phyloP scores from a whole-genome alignment of 2,888 invertebrate species.

The Carpatolechia fugitivella region DNA sequence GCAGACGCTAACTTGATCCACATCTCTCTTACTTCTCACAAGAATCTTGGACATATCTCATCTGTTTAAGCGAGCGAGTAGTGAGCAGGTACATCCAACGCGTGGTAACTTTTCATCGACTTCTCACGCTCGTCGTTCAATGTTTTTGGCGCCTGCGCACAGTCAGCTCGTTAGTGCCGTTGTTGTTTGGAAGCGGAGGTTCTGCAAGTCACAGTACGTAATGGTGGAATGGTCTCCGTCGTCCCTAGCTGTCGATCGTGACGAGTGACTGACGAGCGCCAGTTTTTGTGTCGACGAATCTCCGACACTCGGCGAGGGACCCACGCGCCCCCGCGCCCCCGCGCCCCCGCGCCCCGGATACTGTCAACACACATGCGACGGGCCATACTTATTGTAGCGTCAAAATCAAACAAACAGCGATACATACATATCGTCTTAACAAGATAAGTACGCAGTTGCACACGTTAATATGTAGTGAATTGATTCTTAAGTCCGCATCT shows the following conservation, averaged over 20 bases:
- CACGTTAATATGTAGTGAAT: too few relatives aligned
- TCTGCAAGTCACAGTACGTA: conserved; percentile 43
- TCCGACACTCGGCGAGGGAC: too few relatives aligned
- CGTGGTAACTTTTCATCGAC: not conserved
- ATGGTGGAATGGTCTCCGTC: conserved; percentile 27
- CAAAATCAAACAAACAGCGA: too few relatives aligned
- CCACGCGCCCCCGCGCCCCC: too few relatives aligned
- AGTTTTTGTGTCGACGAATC: conserved; percentile 3
- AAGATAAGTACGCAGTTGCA: too few relatives aligned
- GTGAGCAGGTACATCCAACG: not conserved
- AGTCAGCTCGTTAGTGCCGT: not conserved
- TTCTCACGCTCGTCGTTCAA: not conserved
- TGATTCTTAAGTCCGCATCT: too few relatives aligned
- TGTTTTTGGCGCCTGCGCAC: not conserved
- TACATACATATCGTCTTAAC: too few relatives aligned
- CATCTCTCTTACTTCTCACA: not conserved
- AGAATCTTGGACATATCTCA: not conserved
- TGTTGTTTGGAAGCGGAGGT: conserved; percentile 1
- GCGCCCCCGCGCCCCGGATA: not conserved
- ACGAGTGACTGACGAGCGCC: not conserved
- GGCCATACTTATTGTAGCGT: too few relatives aligned
- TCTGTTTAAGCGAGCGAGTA: not conserved
- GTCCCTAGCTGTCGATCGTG: not conserved
- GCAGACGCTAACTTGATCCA: not conserved
- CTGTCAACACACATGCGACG: not conserved